Evolutionary conservation across 2,113 vertebrate genomes (phyloP), one percentile per base, ranked within the genome.

Genomic region (Bujurquina vittata): DNA sequence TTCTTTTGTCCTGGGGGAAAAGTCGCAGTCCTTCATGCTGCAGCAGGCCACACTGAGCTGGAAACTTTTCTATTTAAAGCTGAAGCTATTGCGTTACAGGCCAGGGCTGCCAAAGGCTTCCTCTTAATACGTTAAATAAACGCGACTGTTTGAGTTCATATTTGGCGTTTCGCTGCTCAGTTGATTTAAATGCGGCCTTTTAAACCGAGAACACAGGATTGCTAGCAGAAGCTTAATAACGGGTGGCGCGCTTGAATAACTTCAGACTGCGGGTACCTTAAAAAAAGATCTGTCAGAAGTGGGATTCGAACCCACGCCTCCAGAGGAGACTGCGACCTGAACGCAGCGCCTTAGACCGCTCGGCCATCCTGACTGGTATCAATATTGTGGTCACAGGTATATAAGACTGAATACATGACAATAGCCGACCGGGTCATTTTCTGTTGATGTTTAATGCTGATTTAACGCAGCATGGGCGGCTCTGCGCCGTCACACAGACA

Each of bases 311-410:
- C 93, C 94, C 93, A 91, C 92, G 90, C 93, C 93, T 94, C 91
- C 93, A 93, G 92, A 2, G 91, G 90, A 91, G 94, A 94, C 93
- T 95, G 90, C 93, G 93, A 95, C 94, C 94, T 95, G 94, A 94
- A 94, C 93, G 92, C 89, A 94, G 91, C 93, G 92, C 92, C 92
- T 94, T 93, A 93, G 93, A 94, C 92, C 92, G 93, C 91, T 93
- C 92, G 91, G 93, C 93, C 93, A 94, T 94, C 92, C 92, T 92
- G 92, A 92, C 91, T n/a, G n/a, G n/a, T n/a, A n/a, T n/a, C n/a
- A n/a, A n/a, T n/a, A n/a, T n/a, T n/a, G n/a, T n/a, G n/a, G n/a
- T n/a, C n/a, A n/a, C n/a, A n/a, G n/a, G n/a, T 5, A 26, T 0
- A 0, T 14, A 67, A 67, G 2, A 67, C 1, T 29, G 15, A 0